Conservation (phyloP, 2,888 invertebrate species). For the Actias luna region DNA sequence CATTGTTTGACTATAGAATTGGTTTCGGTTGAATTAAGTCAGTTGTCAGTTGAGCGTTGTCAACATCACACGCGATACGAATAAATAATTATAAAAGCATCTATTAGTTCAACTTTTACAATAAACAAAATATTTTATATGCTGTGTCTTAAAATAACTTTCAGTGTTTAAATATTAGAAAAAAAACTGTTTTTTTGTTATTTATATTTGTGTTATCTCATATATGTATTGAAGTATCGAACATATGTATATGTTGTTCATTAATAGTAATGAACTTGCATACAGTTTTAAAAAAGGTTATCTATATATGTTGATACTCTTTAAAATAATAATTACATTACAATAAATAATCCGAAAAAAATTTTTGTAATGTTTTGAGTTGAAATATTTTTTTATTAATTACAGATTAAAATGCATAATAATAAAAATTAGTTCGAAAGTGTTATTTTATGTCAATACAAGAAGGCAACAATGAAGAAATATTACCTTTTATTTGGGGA, state of each 20-base stretch:
- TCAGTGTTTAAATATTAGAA: no score
- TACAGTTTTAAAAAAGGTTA: no score
- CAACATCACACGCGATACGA: not conserved
- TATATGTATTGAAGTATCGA: no score
- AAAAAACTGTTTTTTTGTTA: no score
- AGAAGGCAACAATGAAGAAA: constrained; percentile 32
- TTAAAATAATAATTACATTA: no score
- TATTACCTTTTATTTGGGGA: constrained; percentile 51
- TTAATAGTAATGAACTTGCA: no score
- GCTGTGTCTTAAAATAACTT: not conserved
- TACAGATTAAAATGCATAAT: not conserved
- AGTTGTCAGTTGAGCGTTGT: not conserved
- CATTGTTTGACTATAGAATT: not conserved
- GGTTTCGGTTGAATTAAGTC: not conserved
- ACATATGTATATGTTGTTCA: no score
- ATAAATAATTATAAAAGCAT: not conserved
- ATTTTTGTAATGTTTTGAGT: not conserved
- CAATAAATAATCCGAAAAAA: not conserved
- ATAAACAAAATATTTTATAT: not conserved
- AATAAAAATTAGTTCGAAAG: no score
- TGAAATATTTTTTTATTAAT: not conserved
- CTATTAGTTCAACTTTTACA: not conserved
- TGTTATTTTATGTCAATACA: not conserved
- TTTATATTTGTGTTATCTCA: no score
- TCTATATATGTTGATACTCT: no score